A percentile compares a stretch with the other conserved stretches of the same genome.
Conservation (phyloP, 2,113 vertebrate genomes). For the Chloebia gouldiae region DNA sequence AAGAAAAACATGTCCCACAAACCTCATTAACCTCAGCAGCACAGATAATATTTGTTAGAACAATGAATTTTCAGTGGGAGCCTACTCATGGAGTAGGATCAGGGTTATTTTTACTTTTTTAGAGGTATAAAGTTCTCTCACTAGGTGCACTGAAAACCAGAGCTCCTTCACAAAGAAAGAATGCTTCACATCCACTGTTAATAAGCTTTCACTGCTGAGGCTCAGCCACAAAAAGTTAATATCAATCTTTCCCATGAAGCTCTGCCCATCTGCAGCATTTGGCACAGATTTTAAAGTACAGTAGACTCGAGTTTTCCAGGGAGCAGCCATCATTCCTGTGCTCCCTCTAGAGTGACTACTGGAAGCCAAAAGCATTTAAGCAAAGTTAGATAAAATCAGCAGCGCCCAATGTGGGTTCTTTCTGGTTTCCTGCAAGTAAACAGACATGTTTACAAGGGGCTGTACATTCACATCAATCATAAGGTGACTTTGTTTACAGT, state of each 20-base stretch:
- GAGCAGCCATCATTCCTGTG: not conserved
- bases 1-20: not conserved
- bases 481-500: slow-evolving; percentile 70
- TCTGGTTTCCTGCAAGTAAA: slow-evolving; percentile 71
- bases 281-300: slow-evolving; percentile 1
- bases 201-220: not conserved
- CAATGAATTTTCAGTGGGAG: not conserved
- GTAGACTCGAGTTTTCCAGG: not conserved
- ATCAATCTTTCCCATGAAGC: not conserved
- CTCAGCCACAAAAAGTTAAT: not conserved
- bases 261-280: slow-evolving; percentile 14
- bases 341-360: slow-evolving; percentile 63
- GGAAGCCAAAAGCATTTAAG: slow-evolving; percentile 65
- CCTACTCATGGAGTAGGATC: not conserved
- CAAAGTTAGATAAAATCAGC: slow-evolving; percentile 70
- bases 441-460: slow-evolving; percentile 69
- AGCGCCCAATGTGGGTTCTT: slow-evolving; percentile 44
- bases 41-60: not conserved
- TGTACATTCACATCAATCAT: slow-evolving; percentile 73
- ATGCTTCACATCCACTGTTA: not conserved
- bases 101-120: not conserved
- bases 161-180: not conserved
- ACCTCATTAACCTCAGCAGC: not conserved
- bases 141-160: not conserved
- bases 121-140: not conserved